Base-by-base conservation (phyloP, 2,888 invertebrate species). In the Caenorhabditis zanzibari region DNA sequence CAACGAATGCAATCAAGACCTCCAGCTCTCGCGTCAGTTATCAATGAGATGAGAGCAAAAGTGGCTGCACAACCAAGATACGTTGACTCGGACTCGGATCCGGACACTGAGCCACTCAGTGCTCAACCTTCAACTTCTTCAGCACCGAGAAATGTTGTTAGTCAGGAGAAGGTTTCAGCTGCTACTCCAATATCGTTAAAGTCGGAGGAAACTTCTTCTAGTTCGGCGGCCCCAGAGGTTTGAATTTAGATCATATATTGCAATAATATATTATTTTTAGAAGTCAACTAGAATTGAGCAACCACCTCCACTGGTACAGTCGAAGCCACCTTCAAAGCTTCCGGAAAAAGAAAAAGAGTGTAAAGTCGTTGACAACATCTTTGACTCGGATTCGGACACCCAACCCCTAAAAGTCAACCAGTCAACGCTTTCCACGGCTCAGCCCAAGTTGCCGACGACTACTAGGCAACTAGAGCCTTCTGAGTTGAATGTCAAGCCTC, bases 51-150 rank as follows among this genome's bases (percentile, higher is more conserved):
- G 54, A 35, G 35, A 22, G 38, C 54, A 16, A 68, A 54, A 26
- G 52, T 35, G 9, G 68, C 68, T 1, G 24, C 68, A 3, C 52
- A 38, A 38, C 28, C 52, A 3, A 68, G 52, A n/a, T 54, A 54
- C 4, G 54, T 68, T 24, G 68, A 68, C 38, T 52, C 68, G 0
- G 68, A 68, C 14, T 68, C 68, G 16, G 68, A 68, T 38, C 35
- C 68, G 0, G 68, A 68, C n/a, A 52, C 22, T 3, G 61, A 61
- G 14, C 61, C 38, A 12, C 35, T 61, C 12, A 32, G 35, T 16
- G n/a, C 38, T 6, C 22, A 24, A 41, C 38, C 61, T n/a, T 35
- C 49, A 4, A 66, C 64, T 5, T 24, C 38, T 28, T 38, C n/a
- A n/a, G n/a, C n/a, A 7, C 19, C 19, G n/a, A 47, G 19, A 47